A percentile compares a stretch with the other conserved stretches of the same genome.
Conservation (phyloP, 2,888 invertebrate species). For the Eumacrocentrus americanus region DNA sequence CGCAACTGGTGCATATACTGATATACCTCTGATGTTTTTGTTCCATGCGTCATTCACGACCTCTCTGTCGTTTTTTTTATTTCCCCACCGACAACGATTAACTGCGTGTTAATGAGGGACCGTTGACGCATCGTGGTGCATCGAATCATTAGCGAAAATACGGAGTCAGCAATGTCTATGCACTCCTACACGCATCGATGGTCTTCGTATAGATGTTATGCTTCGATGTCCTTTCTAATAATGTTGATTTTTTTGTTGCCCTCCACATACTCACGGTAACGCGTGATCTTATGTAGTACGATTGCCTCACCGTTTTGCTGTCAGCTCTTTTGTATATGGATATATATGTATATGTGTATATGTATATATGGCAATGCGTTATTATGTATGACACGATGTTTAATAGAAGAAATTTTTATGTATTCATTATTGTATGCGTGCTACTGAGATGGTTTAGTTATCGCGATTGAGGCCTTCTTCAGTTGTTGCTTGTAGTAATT, state of each 20-base stretch:
- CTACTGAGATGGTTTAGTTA: neutral
- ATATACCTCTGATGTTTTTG: conserved; percentile 31
- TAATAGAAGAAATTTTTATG: neutral
- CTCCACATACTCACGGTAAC: neutral
- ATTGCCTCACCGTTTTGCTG: conserved; percentile 19
- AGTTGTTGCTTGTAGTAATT: neutral
- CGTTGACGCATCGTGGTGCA: conserved; percentile 11
- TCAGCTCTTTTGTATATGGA: too few species aligned
- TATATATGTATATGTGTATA: too few species aligned
- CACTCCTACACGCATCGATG: neutral
- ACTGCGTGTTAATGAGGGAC: conserved; percentile 42
- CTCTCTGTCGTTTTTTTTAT: conserved; percentile 6
- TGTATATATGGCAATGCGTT: too few species aligned
- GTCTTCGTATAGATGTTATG: neutral
- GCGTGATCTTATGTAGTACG: conserved; percentile 8
- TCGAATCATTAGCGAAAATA: conserved; percentile 11
- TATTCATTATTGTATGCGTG: neutral
- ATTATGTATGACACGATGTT: neutral
- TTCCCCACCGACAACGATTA: conserved; percentile 34
- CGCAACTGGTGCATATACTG: conserved; percentile 31
- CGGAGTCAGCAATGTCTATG: neutral
- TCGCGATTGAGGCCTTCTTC: neutral
- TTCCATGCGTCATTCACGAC: conserved; percentile 35
- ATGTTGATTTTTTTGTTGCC: neutral
- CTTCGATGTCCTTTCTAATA: conserved; percentile 20